phyloP scores from a whole-genome alignment of 1,140 invertebrate species.

The Caenorhabditis briggsae region DNA sequence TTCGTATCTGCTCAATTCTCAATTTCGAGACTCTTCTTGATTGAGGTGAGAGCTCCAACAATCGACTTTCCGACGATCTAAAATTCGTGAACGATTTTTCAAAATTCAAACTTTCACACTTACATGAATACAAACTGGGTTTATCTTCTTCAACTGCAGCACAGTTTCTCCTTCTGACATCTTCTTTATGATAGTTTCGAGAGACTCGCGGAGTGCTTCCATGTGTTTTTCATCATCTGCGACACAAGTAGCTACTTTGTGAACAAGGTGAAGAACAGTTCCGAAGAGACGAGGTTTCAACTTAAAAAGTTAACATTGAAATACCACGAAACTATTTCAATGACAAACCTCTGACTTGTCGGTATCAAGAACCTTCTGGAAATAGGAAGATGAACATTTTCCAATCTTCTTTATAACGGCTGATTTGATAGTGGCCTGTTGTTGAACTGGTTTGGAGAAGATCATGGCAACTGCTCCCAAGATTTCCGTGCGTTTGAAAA shows the following conservation, averaged over 20 bases:
- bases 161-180: conserved; percentile 32
- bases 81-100: neutral
- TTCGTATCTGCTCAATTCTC: neutral
- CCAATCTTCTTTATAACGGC: conserved; percentile 7
- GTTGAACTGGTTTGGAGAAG: conserved; percentile 20
- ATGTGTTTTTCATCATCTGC: conserved; percentile 21
- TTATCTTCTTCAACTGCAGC: conserved; percentile 19
- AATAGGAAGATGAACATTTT: conserved; percentile 11
- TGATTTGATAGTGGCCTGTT: neutral
- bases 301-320: neutral
- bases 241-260: neutral
- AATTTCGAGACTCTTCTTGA: conserved; percentile 18
- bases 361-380: conserved; percentile 23
- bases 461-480: conserved; percentile 20
- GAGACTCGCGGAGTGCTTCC: conserved; percentile 9
- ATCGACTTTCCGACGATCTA: conserved; percentile 45
- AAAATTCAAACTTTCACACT: neutral
- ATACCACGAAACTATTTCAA: neutral
- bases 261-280: conserved; percentile 24
- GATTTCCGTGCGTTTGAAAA: conserved; percentile 34
- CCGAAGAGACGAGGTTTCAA: conserved; percentile 28
- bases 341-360: conserved; percentile 26
- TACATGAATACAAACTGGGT: conserved; percentile 27
- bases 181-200: neutral
- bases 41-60: neutral